Percentiles rank a stretch among this genome's conserved stretches.
phyloP scores from a whole-genome alignment of 2,888 invertebrate species.

The Drosophila mimica region DNA sequence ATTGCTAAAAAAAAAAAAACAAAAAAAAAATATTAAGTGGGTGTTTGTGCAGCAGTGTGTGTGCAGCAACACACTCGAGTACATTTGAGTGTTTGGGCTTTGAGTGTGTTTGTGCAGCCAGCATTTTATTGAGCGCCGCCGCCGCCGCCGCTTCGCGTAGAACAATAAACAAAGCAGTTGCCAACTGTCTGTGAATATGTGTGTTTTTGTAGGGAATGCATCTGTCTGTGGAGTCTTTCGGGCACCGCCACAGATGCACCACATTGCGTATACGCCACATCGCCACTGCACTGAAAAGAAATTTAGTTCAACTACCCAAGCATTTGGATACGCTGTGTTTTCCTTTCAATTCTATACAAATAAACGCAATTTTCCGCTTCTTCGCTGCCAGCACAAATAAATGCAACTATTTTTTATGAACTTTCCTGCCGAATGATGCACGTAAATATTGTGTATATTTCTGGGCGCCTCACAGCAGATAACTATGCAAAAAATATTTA shows the following conservation, averaged over 20 bases:
- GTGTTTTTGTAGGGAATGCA: constrained; percentile 9
- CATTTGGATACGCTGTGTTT: constrained; percentile 38
- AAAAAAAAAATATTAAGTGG: constrained; percentile 34
- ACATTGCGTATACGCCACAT: constrained; percentile 73
- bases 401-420: constrained; percentile 59
- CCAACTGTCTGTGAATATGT: constrained; percentile 23
- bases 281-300: constrained; percentile 18
- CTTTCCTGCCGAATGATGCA: constrained; percentile 44
- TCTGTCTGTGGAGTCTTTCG: neutral
- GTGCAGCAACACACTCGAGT: constrained; percentile 4
- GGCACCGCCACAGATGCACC: constrained; percentile 2
- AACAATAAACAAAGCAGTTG: constrained; percentile 65
- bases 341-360: constrained; percentile 46
- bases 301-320: constrained; percentile 63
- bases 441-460: neutral
- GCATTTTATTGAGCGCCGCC: constrained; percentile 64
- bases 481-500: neutral
- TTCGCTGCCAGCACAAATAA: constrained; percentile 56
- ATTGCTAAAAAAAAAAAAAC: constrained; percentile 52
- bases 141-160: constrained; percentile 46
- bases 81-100: neutral
- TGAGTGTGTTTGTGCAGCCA: constrained; percentile 29
- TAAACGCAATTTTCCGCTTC: constrained; percentile 48
- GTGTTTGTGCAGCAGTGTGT: constrained; percentile 18
- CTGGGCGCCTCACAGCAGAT: constrained; percentile 37